phyloP scores from a whole-genome alignment of 2,113 vertebrate genomes.

The Xenopus tropicalis region UCB_Xtro_10.0 CM004446.2:52001001-52001500 shows the following conservation, averaged over 20 bases:
- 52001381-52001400: no score
- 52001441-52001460: no score
- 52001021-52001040: background rate
- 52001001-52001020: background rate
- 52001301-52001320: no score
- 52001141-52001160: slow-evolving; percentile 40
- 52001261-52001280: background rate
- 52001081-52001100: slow-evolving; percentile 45
- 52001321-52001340: no score
- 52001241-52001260: background rate
- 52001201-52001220: slow-evolving; percentile 29
- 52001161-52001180: slow-evolving; percentile 14
- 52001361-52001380: no score
- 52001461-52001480: no score
- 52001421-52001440: no score
- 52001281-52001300: background rate
- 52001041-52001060: slow-evolving; percentile 22
- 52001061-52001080: slow-evolving; percentile 44
- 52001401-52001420: no score
- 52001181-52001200: slow-evolving; percentile 33
- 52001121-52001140: slow-evolving; percentile 41
- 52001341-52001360: no score
- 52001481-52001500: no score
- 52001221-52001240: background rate
- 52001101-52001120: slow-evolving; percentile 18